Evolutionary conservation across 2,888 invertebrate species (phyloP).

Genomic region (Aphelenchoides bicaudatus): DNA sequence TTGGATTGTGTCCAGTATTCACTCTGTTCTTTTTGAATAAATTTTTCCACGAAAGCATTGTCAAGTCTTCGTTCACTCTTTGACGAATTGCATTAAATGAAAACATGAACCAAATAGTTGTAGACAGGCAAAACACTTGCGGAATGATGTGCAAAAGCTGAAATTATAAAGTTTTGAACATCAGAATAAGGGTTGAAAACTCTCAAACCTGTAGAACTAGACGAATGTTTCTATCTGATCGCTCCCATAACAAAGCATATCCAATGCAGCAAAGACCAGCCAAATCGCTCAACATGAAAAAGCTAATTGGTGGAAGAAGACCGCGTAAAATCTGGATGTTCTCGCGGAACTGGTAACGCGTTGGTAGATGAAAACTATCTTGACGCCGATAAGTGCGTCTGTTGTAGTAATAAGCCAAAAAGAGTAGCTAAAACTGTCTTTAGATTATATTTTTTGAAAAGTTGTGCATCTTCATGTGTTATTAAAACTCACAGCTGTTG

Average conservation of each 20-base stretch:
- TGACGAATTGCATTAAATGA: neutral
- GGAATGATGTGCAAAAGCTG: constrained; percentile 10
- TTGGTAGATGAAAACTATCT: too few species aligned
- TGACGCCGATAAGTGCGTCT: too few species aligned
- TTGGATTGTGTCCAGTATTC: too few species aligned
- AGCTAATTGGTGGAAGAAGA: constrained; percentile 1
- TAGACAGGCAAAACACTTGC: constrained; percentile 3
- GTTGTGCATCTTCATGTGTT: too few species aligned
- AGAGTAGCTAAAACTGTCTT: too few species aligned
- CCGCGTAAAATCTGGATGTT: constrained; percentile 4
- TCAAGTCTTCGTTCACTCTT: constrained; percentile 3
- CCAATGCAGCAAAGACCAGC: neutral
- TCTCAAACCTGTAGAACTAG: neutral
- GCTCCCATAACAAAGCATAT: neutral
- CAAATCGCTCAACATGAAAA: neutral
- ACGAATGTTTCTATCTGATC: neutral
- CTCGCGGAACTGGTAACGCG: constrained; percentile 11
- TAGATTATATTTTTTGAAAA: too few species aligned
- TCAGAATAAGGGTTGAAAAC: neutral
- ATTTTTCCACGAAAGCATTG: too few species aligned
- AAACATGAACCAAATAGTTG: constrained; percentile 5
- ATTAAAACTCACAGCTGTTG: too few species aligned
- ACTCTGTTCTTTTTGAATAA: too few species aligned
- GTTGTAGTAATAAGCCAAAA: too few species aligned
- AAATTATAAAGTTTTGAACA: neutral